Base-by-base conservation (phyloP, 2,113 vertebrate species). In the Pleuronectes platessa region DNA sequence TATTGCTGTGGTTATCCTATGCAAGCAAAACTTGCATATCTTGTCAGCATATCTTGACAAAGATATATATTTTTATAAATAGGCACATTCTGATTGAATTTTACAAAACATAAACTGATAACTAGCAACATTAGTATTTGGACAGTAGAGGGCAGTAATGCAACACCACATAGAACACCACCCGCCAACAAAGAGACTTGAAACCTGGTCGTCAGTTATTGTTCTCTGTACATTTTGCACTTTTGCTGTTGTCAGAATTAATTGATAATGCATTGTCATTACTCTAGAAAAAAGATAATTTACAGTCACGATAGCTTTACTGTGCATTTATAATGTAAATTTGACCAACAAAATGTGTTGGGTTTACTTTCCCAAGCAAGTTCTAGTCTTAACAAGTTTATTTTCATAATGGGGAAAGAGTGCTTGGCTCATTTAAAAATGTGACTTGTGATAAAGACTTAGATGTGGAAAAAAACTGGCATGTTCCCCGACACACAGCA, bases 141-240 rank as follows among this genome's bases (percentile, higher is more conserved):
- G 61, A 81, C 83, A 81, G 35, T 49, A 86, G 85, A 69, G 64
- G 83, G 81, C 81, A 79, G 72, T 74, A 63, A 42, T 31, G 60
- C 45, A 60, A 64, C 67, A 31, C 18, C 17, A 51, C 4, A 45
- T 45, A 20, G 15, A 51, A 51, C 13, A 14, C 4, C 4, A 6
- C 18, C 15, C 3, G 26, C 26, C 6, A 6, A 31, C 31, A 31
- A 31, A 31, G 31, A 31, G 6, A 31, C 31, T 31, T 31, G 31
- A 31, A 31, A 31, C 31, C 31, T 31, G 31, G 31, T 31, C 7
- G 31, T 31, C 31, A 31, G 31, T 31, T 31, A 37, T 37, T 37
- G 9, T 9, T 8, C 35, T 37, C 7, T 37, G 35, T 9, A 37
- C 35, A 9, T 8, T 37, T 8, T 37, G 7, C 2, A 9, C 35